phyloP scores from a whole-genome alignment of 2,888 invertebrate species.

The Tuberolachnus salignus region DNA sequence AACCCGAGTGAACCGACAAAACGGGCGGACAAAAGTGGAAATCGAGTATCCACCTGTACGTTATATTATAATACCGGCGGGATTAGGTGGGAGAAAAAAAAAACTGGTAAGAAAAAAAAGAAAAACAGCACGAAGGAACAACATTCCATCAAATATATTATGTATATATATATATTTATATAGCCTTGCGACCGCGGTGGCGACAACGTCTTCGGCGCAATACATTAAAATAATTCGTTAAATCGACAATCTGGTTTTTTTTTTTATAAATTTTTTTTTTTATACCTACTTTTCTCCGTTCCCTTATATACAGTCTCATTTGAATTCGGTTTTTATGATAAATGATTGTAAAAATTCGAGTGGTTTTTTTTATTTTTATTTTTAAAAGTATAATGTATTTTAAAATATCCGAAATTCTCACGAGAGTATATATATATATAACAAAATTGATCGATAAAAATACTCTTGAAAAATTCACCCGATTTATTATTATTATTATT shows the following conservation, averaged over 20 bases:
- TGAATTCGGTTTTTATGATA: background rate
- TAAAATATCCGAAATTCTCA: too few species aligned
- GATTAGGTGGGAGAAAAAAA: constrained; percentile 20
- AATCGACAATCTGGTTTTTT: constrained; percentile 47
- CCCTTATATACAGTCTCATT: background rate
- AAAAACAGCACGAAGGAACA: constrained; percentile 41
- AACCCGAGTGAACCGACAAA: background rate
- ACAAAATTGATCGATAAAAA: too few species aligned
- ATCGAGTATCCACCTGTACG: background rate
- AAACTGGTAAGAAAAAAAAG: constrained; percentile 37
- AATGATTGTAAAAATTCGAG: too few species aligned
- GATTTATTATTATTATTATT: too few species aligned
- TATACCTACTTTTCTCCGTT: background rate
- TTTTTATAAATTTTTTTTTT: background rate
- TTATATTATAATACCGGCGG: too few species aligned
- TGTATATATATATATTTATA: background rate
- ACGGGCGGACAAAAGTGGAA: constrained; percentile 10
- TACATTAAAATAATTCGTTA: constrained; percentile 49
- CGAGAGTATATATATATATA: too few species aligned
- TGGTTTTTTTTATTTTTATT: too few species aligned
- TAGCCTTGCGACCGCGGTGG: constrained; percentile 47
- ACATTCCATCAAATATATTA: constrained; percentile 45
- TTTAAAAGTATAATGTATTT: too few species aligned
- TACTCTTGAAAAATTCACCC: too few species aligned
- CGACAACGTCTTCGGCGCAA: constrained; percentile 42